Evolutionary conservation across 2,888 invertebrate genomes (phyloP), one percentile per base, ranked within the genome.

Genomic region (Parnassius apollo): DNA sequence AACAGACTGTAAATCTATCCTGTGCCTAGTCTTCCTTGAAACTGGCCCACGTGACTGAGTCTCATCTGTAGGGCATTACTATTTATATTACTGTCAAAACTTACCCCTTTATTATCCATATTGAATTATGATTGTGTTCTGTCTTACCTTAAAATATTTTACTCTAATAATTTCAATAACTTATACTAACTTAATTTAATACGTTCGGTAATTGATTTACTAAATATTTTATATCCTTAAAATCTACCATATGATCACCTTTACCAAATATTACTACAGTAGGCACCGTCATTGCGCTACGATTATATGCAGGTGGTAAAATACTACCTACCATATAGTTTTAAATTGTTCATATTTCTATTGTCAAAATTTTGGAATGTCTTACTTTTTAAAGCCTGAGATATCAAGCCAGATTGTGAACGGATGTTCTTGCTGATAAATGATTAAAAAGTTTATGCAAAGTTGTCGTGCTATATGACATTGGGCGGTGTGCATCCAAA

Each of bases 191-290:
- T n/a, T n/a, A n/a, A n/a, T n/a, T 93, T 44, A 93, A 69, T 1
- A 93, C 90, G 69, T 93, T 93, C 0, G 94, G 93, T 35, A 96
- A 76, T 60, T 87, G 78, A 0, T 78, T 73, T 44, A 91, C 77
- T 65, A 95, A 74, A 72, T 92, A 91, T 49, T 90, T 73, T 1
- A 94, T 93, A 59, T 95, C 94, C 73, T 85, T 81, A 0, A 86
- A 78, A 93, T 93, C 71, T 93, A 87, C 93, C 88, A 94, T 76
- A 93, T 95, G 71, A 92, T 94, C 87, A 49, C 83, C 84, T 10
- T 66, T 70, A 0, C 88, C 88, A 57, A 85, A 85, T 46, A 88
- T 69, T 9, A 76, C 69, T 2, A 88, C 69, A 2, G 80, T 69
- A 2, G 88, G 88, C 0, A 75, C 72, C 0, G 71, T 76, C 12